Evolutionary conservation across 2,888 invertebrate genomes (phyloP), one percentile per base, ranked within the genome.

Genomic region (Trachelus stipa): DNA sequence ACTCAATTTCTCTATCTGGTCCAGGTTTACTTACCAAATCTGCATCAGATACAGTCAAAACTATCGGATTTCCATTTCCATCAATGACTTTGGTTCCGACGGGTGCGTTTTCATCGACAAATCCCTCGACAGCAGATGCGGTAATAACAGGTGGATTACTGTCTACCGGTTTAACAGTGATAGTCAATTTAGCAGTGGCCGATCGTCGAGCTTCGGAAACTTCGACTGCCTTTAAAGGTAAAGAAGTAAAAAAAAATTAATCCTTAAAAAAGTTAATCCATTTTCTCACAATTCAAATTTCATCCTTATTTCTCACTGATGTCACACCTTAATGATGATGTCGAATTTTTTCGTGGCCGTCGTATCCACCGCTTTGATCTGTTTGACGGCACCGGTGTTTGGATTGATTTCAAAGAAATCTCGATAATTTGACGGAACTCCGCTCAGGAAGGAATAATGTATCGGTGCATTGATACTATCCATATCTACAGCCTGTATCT

Each of bases 401-500:
- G 94, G 94, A 90, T 98, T 96, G 85, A 98, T 97, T 82, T 95
- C 94, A 92, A 98, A 98, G 91, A 96, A 97, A 15, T 95, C 95
- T 0, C 93, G 92, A 92, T 95, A 98, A 79, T 94, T 94, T 12
- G 94, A 93, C 0, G 97, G 98, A 83, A 94, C 95, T 0, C 97
- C 98, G 82, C 95, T 96, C 23, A 96, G 94, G 87, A 98, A 97
- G 78, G 94, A 95, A 90, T 97, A 98, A 76, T 94, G 94, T 81
- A 98, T 97, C 0, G 96, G 95, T 0, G 97, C 95, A 88, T 97
- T 96, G 73, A 98, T 93, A 1, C 97, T 97, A 88, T 98, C 98
- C 94, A 97, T 95, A 91, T 98, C 98, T 0, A 97, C 95, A 0
- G 98, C 98, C 92, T 97, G 96, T 81, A 98, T 97, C 89, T 97